Conservation (phyloP, 2,113 vertebrate genomes). For the Hemiprocne comata region DNA sequence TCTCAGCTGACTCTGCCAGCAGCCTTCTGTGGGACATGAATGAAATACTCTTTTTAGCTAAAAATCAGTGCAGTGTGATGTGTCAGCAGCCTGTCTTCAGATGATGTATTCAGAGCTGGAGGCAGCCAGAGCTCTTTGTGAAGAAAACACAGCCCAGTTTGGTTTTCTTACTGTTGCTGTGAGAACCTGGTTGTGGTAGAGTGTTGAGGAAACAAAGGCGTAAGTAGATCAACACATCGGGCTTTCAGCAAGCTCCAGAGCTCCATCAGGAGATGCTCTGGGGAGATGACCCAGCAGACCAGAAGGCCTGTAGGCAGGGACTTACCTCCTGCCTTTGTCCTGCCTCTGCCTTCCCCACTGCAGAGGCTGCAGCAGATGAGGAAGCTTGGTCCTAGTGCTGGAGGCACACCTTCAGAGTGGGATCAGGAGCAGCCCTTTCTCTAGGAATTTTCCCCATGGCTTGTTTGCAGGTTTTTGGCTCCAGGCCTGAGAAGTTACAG, state of each 20-base stretch:
- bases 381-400: rapidly evolving
- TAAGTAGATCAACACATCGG: neutral
- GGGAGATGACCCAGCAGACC: neutral
- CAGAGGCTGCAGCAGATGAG: neutral
- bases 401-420: neutral
- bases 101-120: neutral
- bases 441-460: neutral
- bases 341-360: neutral
- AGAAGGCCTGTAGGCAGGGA: neutral
- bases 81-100: neutral
- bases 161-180: neutral
- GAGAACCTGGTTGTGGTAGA: neutral
- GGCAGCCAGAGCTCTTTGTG: neutral
- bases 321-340: neutral
- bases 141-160: neutral
- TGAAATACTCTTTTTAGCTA: neutral
- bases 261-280: neutral
- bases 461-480: neutral
- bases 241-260: neutral
- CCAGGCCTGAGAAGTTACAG: neutral
- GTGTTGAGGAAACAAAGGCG: neutral
- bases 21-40: neutral
- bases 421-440: neutral
- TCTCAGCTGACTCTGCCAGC: neutral
- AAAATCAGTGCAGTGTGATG: neutral